Evolutionary conservation across 2,797 vertebrate genomes (phyloP), one percentile per base, ranked within the genome.

Genomic region (Leuciscus waleckii): DNA sequence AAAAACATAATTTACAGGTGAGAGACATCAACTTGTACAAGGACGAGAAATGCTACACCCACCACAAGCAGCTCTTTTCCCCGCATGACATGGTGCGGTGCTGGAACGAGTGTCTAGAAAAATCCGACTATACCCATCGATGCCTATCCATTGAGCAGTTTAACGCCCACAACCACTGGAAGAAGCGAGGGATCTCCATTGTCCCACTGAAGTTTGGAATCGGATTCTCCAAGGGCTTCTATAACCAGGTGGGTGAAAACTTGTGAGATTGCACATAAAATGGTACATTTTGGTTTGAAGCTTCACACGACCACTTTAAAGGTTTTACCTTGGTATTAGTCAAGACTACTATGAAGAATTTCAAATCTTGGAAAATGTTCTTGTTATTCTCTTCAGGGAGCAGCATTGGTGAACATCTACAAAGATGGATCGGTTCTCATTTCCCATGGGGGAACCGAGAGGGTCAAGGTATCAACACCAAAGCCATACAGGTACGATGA

Each of bases 1-100:
- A 26, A 32, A 32, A 43, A 69, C 29, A 5, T 3, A 54, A 39
- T 70, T 8, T 49, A 86, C 90, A 97, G 97, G 86, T 97, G 81
- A 92, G 94, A 68, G 94, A 96, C 91, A 93, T 95, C 78, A 97
- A 97, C 90, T 96, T 97, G 96, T 97, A 97, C 92, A 94, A 89
- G 85, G 92, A 91, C 7, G 86, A 92, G 14, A 0, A 91, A 91
- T 78, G 89, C 17, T 90, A 92, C 88, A 95, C 95, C 21, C 95
- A 94, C 92, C 95, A 94, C 93, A 95, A 93, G 87, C 95, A 96
- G 91, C 90, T 92, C 0, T 93, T 97, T 92, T 94, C 89, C 82
- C 92, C 96, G 0, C 87, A 91, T 23, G 91, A 93, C 82, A 90
- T 97, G 92, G 85, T 92, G 68, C 92, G 85, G 37, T 97, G 96